Base-by-base conservation (phyloP, 1,140 invertebrate genomes). In the Papilio machaon region DNA sequence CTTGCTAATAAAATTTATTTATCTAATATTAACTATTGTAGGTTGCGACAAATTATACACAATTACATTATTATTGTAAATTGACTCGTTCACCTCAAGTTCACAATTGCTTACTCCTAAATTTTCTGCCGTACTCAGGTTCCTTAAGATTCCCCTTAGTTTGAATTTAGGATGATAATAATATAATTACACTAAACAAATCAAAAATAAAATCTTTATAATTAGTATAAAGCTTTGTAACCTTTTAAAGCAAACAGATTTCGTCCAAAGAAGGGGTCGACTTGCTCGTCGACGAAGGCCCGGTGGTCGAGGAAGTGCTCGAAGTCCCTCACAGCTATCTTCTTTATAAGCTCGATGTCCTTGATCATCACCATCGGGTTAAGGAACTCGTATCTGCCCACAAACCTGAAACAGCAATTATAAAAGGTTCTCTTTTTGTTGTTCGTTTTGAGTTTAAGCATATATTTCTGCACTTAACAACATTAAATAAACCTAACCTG, bases 251-350 rank as follows among this genome's bases (percentile, higher is more conserved):
- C 88, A 77, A 95, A 95, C 3, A 96, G 80, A 87, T 95, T 95
- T 46, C 95, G 95, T 13, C 91, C 94, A 35, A 96, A 91, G 1
- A 96, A 80, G 0, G 95, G 95, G 81, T 96, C 96, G 10, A 82
- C 49, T 0, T 94, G 86, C 13, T 91, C 88, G 23, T 90, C 87
- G 2, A 95, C 81, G 47, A 95, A 90, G 0, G 83, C 78, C 2
- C 91, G 84, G 84, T 96, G 95, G 83, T 97, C 96, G 0, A 95
- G 87, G 81, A 97, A 97, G 85, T 96, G 80, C 3, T 97, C 96
- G 80, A 97, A 97, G 84, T 96, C 95, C 86, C 96, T 97, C 0
- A 97, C 90, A 0, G 92, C 87, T 0, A 97, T 91, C 78, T 35
- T 70, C 13, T 70, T 70, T 70, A 70, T 70, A 13, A 70, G 91